Percentiles rank a stretch among this genome's conserved stretches.
Conservation (phyloP, 2,113 vertebrate genomes). For the Nematolebias whitei region DNA sequence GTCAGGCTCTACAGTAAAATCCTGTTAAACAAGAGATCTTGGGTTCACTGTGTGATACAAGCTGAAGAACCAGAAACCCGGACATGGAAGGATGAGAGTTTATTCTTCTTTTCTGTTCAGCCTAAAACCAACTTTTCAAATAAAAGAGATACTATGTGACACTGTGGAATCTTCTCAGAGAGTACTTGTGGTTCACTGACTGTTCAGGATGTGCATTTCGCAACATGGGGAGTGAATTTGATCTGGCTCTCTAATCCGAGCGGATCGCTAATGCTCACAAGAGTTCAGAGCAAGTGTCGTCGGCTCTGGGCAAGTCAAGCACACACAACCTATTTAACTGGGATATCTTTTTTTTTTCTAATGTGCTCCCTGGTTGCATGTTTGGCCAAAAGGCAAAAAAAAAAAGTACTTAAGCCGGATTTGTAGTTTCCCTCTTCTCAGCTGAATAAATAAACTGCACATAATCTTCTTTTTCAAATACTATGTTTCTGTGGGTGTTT, state of each 20-base stretch:
- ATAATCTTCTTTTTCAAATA: constrained; percentile 65
- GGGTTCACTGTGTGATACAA: not conserved
- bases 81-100: constrained; percentile 21
- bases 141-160: constrained; percentile 59
- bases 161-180: constrained; percentile 27
- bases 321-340: constrained; percentile 72
- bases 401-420: constrained; percentile 54
- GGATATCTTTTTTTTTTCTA: constrained; percentile 35
- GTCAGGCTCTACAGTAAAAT: constrained; percentile 31
- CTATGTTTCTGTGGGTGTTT: constrained; percentile 51
- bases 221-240: constrained; percentile 58
- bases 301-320: constrained; percentile 63
- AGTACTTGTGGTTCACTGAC: constrained; percentile 57
- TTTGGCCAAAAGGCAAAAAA: constrained; percentile 54
- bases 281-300: constrained; percentile 62
- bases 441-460: constrained; percentile 55
- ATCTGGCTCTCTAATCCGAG: constrained; percentile 70
- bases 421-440: constrained; percentile 52
- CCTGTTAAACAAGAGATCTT: constrained; percentile 31
- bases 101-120: not conserved
- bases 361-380: constrained; percentile 27
- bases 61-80: constrained; percentile 10
- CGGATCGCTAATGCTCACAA: constrained; percentile 60
- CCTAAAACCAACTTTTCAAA: constrained; percentile 8
- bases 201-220: constrained; percentile 46